Evolutionary conservation across 2,113 vertebrate species (phyloP).

Genomic region (Halichoerus grypus): DNA sequence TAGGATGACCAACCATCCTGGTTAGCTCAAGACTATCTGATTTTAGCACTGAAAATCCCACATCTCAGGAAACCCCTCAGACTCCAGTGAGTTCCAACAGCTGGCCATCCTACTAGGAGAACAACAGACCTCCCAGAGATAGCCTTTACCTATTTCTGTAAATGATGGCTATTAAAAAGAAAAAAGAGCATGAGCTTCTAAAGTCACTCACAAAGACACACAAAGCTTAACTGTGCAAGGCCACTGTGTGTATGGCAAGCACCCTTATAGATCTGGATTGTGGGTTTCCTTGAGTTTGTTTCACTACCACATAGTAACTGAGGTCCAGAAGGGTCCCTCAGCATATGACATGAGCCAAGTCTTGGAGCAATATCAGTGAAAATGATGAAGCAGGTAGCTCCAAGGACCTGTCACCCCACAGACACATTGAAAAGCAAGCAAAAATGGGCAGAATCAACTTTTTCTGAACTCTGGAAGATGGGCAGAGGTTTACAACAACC

Average conservation of each 20-base stretch:
- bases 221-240: not conserved
- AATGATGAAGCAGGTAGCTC: not conserved
- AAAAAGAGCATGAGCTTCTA: not conserved
- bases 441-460: not conserved
- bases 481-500: not conserved
- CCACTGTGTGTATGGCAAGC: too few relatives aligned
- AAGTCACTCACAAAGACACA: not conserved
- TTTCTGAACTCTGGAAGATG: not conserved
- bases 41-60: not conserved
- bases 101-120: not conserved
- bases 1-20: not conserved
- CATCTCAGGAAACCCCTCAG: not conserved
- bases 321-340: not conserved
- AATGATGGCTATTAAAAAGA: not conserved
- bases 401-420: not conserved
- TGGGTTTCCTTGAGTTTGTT: not conserved
- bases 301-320: not conserved
- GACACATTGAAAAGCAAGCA: not conserved
- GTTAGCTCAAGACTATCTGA: not conserved
- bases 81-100: not conserved
- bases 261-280: not conserved
- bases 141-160: accelerated
- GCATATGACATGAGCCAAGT: not conserved
- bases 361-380: not conserved
- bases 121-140: not conserved